Conservation (phyloP, 1,140 invertebrate genomes). For the Bombus soroeensis region DNA sequence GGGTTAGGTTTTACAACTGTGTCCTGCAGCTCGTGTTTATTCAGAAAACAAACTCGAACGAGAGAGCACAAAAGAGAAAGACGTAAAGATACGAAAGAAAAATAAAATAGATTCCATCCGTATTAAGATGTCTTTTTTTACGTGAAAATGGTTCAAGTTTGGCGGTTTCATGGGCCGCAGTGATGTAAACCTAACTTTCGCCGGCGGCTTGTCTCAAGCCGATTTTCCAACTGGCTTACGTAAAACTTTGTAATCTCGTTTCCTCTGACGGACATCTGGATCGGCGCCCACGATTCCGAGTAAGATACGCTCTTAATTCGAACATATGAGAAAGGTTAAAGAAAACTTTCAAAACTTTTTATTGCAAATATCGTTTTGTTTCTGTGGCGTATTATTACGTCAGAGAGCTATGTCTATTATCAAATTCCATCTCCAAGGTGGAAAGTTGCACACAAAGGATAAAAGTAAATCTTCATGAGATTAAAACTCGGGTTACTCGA, state of each 20-base stretch:
- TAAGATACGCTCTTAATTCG: neutral
- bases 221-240: neutral
- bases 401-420: neutral
- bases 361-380: neutral
- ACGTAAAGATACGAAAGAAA: neutral
- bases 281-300: neutral
- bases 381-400: neutral
- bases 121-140: neutral
- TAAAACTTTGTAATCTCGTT: constrained; percentile 29
- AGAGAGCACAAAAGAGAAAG: neutral
- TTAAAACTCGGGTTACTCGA: neutral
- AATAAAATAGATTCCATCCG: neutral
- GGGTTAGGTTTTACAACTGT: neutral
- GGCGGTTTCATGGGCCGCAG: neutral
- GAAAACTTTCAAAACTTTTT: neutral
- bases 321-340: neutral
- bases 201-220: neutral
- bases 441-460: neutral
- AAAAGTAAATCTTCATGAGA: neutral
- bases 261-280: neutral
- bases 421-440: neutral
- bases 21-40: neutral
- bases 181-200: neutral
- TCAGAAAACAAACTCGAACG: too few relatives aligned
- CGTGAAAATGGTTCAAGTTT: neutral